Evolutionary conservation across 2,797 vertebrate species (phyloP).

Genomic region (Gymnoscopelus microlampas): DNA sequence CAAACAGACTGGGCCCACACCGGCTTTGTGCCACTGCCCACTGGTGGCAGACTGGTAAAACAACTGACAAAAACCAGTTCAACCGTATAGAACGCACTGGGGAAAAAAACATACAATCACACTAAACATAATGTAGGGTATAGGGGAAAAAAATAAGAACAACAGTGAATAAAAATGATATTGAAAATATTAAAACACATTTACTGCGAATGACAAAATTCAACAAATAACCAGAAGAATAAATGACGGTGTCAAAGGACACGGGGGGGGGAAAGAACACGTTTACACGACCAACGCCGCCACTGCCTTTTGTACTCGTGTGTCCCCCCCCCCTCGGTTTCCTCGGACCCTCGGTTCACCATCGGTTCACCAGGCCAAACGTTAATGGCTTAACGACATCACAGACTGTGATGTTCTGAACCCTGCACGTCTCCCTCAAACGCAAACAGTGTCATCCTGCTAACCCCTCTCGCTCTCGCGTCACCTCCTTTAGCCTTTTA

Average conservation of each 20-base stretch:
- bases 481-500: neutral
- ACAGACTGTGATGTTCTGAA: neutral
- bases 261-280: neutral
- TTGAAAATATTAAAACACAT: too few relatives aligned
- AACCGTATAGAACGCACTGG: slow-evolving; percentile 18
- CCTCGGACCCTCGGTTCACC: slow-evolving; percentile 34
- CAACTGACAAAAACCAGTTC: slow-evolving; percentile 69
- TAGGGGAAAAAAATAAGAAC: neutral
- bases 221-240: too few relatives aligned
- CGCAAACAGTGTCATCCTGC: neutral
- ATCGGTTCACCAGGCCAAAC: slow-evolving; percentile 58
- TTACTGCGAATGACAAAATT: too few relatives aligned
- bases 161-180: neutral
- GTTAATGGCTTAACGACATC: slow-evolving; percentile 55
- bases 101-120: neutral
- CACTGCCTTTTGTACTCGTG: slow-evolving; percentile 31
- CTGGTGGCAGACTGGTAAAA: slow-evolving; percentile 83
- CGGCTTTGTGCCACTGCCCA: slow-evolving; percentile 85
- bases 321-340: slow-evolving; percentile 16
- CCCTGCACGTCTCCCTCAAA: neutral
- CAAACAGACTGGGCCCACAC: slow-evolving; percentile 47
- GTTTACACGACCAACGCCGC: neutral
- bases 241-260: too few relatives aligned
- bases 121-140: neutral
- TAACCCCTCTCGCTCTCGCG: neutral